phyloP scores from a whole-genome alignment of 2,113 vertebrate species.

The Corynorhinus townsendii region DNA sequence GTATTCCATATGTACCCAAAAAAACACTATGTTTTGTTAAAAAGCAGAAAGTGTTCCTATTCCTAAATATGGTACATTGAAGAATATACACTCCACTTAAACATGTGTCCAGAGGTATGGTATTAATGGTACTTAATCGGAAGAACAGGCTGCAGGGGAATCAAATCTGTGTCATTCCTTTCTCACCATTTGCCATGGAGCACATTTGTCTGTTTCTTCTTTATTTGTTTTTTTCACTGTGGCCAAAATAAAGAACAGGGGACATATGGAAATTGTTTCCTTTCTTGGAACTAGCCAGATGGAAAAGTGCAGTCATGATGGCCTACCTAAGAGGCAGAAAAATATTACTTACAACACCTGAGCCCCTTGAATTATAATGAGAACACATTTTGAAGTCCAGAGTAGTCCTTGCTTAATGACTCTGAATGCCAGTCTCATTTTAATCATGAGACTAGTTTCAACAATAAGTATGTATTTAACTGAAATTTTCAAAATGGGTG shows the following conservation, averaged over 20 bases:
- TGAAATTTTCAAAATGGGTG: not conserved
- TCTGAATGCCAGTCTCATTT: not conserved
- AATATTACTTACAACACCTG: not conserved
- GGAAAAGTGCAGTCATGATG: not conserved
- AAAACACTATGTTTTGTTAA: not conserved
- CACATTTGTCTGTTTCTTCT: not conserved
- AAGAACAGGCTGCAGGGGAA: not conserved
- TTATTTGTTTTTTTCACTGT: not conserved
- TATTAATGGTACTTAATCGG: not conserved
- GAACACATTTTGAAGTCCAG: not conserved
- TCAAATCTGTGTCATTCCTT: not conserved
- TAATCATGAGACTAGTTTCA: not conserved
- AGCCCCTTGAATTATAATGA: not conserved
- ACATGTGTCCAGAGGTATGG: not conserved
- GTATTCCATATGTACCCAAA: not conserved
- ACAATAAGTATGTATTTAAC: not conserved
- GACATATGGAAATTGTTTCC: not conserved
- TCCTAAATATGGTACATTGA: not conserved
- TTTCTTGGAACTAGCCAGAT: not conserved
- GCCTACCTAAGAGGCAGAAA: not conserved
- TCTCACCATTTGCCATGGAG: not conserved
- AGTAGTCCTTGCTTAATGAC: not conserved
- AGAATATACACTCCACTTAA: not conserved
- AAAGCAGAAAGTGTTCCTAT: not conserved
- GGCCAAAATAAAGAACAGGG: not conserved